phyloP scores from a whole-genome alignment of 2,888 invertebrate species.

The Nudaria mundana region DNA sequence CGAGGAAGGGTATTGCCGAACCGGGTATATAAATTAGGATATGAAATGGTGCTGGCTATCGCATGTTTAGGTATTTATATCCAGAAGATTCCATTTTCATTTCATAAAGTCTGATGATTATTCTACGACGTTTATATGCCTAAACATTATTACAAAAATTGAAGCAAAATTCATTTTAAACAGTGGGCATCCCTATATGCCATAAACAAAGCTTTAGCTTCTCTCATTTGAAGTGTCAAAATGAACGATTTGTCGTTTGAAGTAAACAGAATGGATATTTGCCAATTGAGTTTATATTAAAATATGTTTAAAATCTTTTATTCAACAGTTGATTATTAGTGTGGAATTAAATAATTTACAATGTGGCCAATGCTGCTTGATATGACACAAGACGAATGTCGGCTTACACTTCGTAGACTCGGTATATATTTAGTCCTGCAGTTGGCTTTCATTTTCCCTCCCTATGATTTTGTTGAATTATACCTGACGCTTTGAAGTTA shows the following conservation, averaged over 20 bases:
- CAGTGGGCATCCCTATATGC: conserved; percentile 38
- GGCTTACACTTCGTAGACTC: conserved; percentile 91
- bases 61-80: no score
- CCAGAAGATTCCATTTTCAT: no score
- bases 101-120: no score
- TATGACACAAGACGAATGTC: conserved; percentile 94
- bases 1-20: no score
- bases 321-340: conserved; percentile 53
- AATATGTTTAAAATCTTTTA: conserved; percentile 71
- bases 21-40: no score
- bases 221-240: conserved; percentile 69
- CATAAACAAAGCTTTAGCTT: conserved; percentile 59
- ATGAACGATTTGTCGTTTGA: conserved; percentile 80
- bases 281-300: conserved; percentile 74
- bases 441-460: conserved; percentile 80
- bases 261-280: conserved; percentile 82
- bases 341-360: conserved; percentile 54
- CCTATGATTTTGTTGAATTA: conserved; percentile 67
- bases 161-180: no score
- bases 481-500: conserved; percentile 42
- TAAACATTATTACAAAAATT: no score
- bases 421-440: conserved; percentile 83
- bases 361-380: conserved; percentile 88
- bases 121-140: no score
- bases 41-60: no score